phyloP scores from a whole-genome alignment of 2,888 invertebrate species.

The Hemaris fuciformis region DNA sequence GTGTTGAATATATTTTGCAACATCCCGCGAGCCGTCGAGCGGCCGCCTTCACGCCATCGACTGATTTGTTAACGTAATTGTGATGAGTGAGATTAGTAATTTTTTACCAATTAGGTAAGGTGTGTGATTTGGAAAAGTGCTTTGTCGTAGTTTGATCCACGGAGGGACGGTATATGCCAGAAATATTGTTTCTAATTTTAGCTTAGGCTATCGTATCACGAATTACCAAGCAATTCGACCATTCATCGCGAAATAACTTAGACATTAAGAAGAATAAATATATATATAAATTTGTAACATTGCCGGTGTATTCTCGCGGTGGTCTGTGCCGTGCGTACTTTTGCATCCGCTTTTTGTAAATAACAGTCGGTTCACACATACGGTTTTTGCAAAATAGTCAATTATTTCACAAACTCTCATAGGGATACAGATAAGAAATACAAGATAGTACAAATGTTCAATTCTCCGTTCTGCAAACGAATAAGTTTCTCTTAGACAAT shows the following conservation, averaged over 20 bases:
- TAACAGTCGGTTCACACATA: background rate
- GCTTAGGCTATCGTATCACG: slow-evolving; percentile 68
- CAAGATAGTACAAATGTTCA: slow-evolving; percentile 4
- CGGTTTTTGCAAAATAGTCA: background rate
- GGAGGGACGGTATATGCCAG: slow-evolving; percentile 62
- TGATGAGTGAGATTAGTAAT: slow-evolving; percentile 73
- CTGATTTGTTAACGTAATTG: slow-evolving; percentile 66
- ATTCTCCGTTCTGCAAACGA: slow-evolving; percentile 13
- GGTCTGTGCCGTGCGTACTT: slow-evolving; percentile 47
- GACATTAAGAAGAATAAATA: slow-evolving; percentile 64
- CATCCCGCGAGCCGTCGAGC: slow-evolving; percentile 26
- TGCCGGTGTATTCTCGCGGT: slow-evolving; percentile 53
- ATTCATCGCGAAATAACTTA: slow-evolving; percentile 81
- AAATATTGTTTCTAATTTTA: slow-evolving; percentile 71
- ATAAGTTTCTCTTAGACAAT: slow-evolving; percentile 16
- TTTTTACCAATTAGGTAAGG: slow-evolving; percentile 66
- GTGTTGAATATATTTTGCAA: background rate
- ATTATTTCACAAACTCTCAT: slow-evolving; percentile 1
- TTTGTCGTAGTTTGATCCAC: slow-evolving; percentile 64
- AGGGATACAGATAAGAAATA: background rate
- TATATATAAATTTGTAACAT: slow-evolving; percentile 63
- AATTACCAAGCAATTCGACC: slow-evolving; percentile 79
- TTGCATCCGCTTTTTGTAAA: slow-evolving; percentile 49
- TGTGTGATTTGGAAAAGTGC: slow-evolving; percentile 66
- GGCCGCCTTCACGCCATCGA: slow-evolving; percentile 53